These are phyloP conservation scores for Entelurus aequoreus DNA, from an alignment of 2,113 vertebrate genomes.

Conservation along the genomic window DNA sequence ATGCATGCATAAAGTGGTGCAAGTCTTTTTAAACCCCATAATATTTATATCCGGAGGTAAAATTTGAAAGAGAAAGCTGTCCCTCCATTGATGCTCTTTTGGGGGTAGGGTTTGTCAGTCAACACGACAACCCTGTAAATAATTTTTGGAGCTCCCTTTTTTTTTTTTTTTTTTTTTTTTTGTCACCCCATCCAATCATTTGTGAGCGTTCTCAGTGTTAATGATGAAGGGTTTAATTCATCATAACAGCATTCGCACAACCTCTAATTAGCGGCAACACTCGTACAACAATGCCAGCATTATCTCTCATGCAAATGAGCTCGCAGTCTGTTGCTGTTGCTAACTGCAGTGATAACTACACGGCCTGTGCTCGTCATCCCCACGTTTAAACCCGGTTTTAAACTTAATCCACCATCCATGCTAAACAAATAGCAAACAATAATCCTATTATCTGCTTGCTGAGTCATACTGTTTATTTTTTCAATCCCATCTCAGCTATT, in stretches of 20 bases:
- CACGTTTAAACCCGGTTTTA: constrained; percentile 70
- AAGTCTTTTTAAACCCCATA: constrained; percentile 59
- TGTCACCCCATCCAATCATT: constrained; percentile 61
- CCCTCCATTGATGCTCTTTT: constrained; percentile 34
- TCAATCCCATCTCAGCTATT: constrained; percentile 61
- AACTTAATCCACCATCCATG: constrained; percentile 70
- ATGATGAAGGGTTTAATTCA: constrained; percentile 76
- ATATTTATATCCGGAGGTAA: constrained; percentile 63
- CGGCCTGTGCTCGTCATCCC: constrained; percentile 66
- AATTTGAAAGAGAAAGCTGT: constrained; percentile 38
- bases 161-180: too few relatives aligned
- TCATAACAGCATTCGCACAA: constrained; percentile 73
- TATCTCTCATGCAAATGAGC: constrained; percentile 75
- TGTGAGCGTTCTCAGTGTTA: constrained; percentile 69
- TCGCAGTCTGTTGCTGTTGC: constrained; percentile 70
- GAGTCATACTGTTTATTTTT: constrained; percentile 53
- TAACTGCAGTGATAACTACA: constrained; percentile 70
- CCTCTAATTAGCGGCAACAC: constrained; percentile 74
- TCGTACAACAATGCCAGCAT: constrained; percentile 72
- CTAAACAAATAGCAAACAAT: constrained; percentile 74
- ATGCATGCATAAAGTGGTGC: constrained; percentile 5
- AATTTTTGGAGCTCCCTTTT: constrained; percentile 50
- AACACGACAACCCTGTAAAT: constrained; percentile 65
- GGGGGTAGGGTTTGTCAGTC: constrained; percentile 53
- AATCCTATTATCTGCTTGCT: constrained; percentile 69